A percentile compares a stretch with the other conserved stretches of the same genome.
Conservation (phyloP, 2,113 vertebrate species). For the Speoplatyrhinus poulsoni region DNA sequence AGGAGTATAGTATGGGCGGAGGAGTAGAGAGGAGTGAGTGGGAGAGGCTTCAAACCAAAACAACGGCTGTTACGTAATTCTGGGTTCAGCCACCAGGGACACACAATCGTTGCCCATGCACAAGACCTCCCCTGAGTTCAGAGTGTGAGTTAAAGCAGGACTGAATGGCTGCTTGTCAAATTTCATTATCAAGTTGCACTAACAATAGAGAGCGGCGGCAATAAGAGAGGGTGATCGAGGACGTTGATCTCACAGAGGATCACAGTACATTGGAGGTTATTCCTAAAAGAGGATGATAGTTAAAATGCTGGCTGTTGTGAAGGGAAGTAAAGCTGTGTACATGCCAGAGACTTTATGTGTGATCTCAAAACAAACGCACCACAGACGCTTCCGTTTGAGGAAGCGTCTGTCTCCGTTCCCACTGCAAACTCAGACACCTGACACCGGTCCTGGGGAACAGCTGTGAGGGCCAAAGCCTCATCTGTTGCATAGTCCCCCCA, state of each 20-base stretch:
- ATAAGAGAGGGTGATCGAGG: constrained; percentile 17
- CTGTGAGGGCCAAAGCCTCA: constrained; percentile 17
- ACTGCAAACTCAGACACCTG: constrained; percentile 40
- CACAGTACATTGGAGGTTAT: constrained; percentile 29
- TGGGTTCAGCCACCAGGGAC: too few species aligned
- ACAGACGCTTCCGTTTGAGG: background rate
- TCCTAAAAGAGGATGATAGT: background rate
- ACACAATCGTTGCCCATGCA: too few species aligned
- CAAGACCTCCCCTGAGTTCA: background rate
- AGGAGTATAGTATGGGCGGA: too few species aligned
- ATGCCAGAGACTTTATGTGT: too few species aligned
- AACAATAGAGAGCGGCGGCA: constrained; percentile 31
- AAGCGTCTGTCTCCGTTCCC: too few species aligned
- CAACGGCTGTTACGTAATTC: too few species aligned
- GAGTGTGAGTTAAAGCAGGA: constrained; percentile 25
- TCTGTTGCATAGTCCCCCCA: constrained; percentile 47
- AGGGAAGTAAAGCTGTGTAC: too few species aligned
- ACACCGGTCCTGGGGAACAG: constrained; percentile 40
- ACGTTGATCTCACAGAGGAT: constrained; percentile 38
- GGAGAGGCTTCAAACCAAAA: too few species aligned
- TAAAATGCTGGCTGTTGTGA: too few species aligned
- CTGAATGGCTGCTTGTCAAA: constrained; percentile 21
- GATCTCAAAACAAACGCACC: constrained; percentile 7
- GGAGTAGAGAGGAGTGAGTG: background rate
- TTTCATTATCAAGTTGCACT: constrained; percentile 43